A percentile compares a stretch with the other conserved stretches of the same genome.
phyloP scores from a whole-genome alignment of 2,888 invertebrate genomes.

The Eristalis arbustorum region DNA sequence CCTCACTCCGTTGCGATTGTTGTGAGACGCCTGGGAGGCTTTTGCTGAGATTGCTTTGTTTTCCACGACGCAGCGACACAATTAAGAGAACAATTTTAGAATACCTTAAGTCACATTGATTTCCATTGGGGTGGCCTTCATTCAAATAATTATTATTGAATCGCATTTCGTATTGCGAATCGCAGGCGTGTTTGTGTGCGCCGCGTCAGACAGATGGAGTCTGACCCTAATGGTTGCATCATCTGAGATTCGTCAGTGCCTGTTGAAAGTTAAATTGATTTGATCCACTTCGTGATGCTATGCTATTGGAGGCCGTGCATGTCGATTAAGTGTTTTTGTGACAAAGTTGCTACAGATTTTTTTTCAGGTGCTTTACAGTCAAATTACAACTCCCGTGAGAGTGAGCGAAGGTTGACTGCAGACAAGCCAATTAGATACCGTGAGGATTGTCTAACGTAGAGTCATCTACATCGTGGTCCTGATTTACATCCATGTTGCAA shows the following conservation, averaged over 20 bases:
- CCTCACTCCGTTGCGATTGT: neutral
- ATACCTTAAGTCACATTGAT: neutral
- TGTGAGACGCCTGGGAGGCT: neutral
- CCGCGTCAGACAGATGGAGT: neutral
- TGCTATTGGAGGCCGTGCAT: neutral
- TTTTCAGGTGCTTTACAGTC: neutral
- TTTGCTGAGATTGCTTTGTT: neutral
- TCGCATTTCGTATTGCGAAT: neutral
- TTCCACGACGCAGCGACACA: neutral
- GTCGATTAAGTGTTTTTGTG: neutral
- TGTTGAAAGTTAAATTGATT: neutral
- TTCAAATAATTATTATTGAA: constrained; percentile 7
- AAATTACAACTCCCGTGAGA: too few relatives aligned
- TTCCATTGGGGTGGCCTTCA: constrained; percentile 4
- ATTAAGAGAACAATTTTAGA: constrained; percentile 5
- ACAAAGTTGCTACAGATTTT: neutral
- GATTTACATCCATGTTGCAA: too few relatives aligned
- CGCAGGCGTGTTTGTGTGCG: neutral
- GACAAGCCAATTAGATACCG: too few relatives aligned
- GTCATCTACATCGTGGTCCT: too few relatives aligned
- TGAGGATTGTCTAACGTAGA: too few relatives aligned
- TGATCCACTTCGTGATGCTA: neutral
- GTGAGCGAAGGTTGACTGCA: too few relatives aligned
- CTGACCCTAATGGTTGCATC: neutral
- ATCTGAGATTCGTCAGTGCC: neutral